Evolutionary conservation across 35 echinoderm and acorn worm genomes (phyloP), one percentile per base, ranked within the genome.

Genomic region (Ptychodera flava): DNA sequence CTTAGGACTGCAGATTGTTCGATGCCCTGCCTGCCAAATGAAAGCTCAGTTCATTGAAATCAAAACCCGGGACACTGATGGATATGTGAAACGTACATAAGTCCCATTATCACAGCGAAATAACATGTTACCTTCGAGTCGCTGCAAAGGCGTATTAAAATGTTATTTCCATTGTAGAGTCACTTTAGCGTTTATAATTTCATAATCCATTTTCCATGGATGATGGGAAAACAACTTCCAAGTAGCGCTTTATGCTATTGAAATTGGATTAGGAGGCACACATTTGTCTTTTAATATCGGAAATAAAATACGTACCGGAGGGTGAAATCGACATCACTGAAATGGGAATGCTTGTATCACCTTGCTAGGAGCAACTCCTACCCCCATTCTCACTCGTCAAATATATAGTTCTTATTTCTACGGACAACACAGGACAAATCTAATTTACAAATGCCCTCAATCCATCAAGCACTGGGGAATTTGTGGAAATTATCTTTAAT

Each of bases 401-500:
- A 64, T 64, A 64, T 64, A 64, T 64, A 64, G 6, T 64, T 64
- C 45, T 64, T 64, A 64, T 64, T 64, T 64, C 45, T 64, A 64
- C 45, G 45, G 45, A 64, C 45, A 64, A 64, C 45, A 64, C 45
- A 64, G 45, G 45, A 64, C 45, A 64, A 64, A 64, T 64, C 45
- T 64, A 64, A 64, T 64, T 64, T 64, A 64, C 45, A 64, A 64
- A 64, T 64, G 45, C 45, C 45, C 45, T 64, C 45, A 64, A 64
- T 64, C 45, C 45, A 64, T 64, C 45, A 64, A 64, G 45, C 45
- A 64, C 45, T 64, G 45, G 45, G 45, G 45, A 64, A 64, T 64
- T 64, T 64, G 45, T 64, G 45, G 45, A 64, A 64, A 64, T 64
- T 64, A 64, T 64, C 45, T 64, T 64, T 64, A 64, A 64, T 64